Conservation (phyloP, 1,140 invertebrate genomes). For the Magallana angulata region DNA sequence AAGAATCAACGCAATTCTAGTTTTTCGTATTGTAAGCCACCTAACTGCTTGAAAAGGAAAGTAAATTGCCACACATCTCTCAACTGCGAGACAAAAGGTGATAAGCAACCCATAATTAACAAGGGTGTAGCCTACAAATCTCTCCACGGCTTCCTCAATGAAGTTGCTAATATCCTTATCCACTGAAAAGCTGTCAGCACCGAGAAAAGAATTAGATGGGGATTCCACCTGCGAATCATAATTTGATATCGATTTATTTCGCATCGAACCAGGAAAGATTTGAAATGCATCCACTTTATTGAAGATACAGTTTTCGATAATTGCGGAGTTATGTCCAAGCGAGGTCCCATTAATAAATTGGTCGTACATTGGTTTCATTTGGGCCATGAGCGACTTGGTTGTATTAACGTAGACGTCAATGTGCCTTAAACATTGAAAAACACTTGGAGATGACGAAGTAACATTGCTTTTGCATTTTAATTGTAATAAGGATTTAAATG, state of each 20-base stretch:
- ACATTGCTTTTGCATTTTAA: not conserved
- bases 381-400: constrained; percentile 1
- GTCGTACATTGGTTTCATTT: constrained; percentile 11
- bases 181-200: not conserved
- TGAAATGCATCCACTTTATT: not conserved
- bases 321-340: not conserved
- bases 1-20: constrained; percentile 12
- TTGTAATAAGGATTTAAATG: not conserved
- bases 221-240: not conserved
- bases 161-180: constrained; percentile 11
- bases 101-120: constrained; percentile 38
- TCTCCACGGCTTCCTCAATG: constrained; percentile 28
- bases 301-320: not conserved
- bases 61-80: constrained; percentile 44
- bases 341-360: not conserved
- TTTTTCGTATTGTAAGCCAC: constrained; percentile 20
- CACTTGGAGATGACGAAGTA: not conserved
- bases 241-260: constrained; percentile 30
- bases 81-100: constrained; percentile 39
- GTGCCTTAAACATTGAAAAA: not conserved
- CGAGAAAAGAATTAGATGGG: constrained; percentile 21
- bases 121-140: constrained; percentile 37
- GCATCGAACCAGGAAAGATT: not conserved
- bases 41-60: constrained; percentile 32
- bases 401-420: constrained; percentile 3